Base-by-base conservation (phyloP, 2,888 invertebrate genomes). In the Tinea semifulvella region DNA sequence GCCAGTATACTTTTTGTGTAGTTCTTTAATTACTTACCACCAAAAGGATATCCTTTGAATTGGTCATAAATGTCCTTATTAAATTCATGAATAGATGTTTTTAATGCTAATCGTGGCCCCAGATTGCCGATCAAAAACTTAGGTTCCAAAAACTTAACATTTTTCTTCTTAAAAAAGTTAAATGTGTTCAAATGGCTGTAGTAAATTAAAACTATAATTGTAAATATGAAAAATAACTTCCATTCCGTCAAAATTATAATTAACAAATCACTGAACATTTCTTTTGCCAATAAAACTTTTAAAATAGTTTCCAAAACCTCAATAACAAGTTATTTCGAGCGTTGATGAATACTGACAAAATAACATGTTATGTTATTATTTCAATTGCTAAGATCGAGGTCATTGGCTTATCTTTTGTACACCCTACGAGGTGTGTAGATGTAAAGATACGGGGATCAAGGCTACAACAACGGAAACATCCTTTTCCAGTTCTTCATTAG, bases 111-210 rank as follows among this genome's bases (percentile, higher is more conserved):
- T 48, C 83, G 62, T 2, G 70, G 65, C 18, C 74, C 75, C 18
- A 81, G 56, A 54, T 82, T 84, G 1, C 84, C 84, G 38, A 82
- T 57, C n/a, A 83, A 58, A 51, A 83, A 66, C 17, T 57, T 62
- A 2, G 83, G 83, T 54, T 82, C 71, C 53, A 62, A 65, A 53
- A 54, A 76, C 5, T 68, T 65, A 17, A 84, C 62, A 6, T 73
- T 74, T 57, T 64, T 76, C 46, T 76, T 73, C 56, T 72, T 64
- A 56, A 83, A 83, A 56, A 66, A 67, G 50, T 72, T 65, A 53
- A 74, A 80, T 7, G 71, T 76, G 28, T 61, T 71, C 5, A 80
- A 83, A 47, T 71, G 75, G 52, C 48, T 27, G 14, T 45, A 69
- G 55, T 79, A 79, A 16, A 74, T 48, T 1, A 51, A 52, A 49